phyloP scores from a whole-genome alignment of 2,888 invertebrate species.

The Dryocosmus kuriphilus region DNA sequence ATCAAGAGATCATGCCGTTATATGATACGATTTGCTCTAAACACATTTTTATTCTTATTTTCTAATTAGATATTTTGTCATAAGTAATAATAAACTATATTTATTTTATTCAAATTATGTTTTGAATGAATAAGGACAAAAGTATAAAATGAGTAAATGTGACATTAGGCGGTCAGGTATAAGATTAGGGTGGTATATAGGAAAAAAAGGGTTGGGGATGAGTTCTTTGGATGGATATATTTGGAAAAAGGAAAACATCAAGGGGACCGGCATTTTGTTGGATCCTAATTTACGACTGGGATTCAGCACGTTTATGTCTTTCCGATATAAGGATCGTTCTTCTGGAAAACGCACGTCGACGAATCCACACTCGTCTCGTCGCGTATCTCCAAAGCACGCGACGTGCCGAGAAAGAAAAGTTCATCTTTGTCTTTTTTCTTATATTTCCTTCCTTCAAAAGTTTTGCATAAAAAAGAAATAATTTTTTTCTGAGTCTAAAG shows the following conservation, averaged over 20 bases:
- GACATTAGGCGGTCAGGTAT: conserved; percentile 34
- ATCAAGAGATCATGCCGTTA: no score
- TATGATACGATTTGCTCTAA: no score
- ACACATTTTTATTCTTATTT: no score
- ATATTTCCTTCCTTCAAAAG: conserved; percentile 51
- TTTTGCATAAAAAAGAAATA: background rate
- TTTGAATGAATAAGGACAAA: no score
- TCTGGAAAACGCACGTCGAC: conserved; percentile 60
- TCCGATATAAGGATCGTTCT: conserved; percentile 71
- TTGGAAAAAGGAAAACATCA: conserved; percentile 53
- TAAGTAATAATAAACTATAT: no score
- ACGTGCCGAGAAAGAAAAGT: conserved; percentile 67
- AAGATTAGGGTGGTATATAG: no score
- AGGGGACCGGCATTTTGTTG: conserved; percentile 73
- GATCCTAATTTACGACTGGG: conserved; percentile 77
- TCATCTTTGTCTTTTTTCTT: conserved; percentile 58
- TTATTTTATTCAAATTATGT: background rate
- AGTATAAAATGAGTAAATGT: background rate
- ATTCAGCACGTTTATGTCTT: conserved; percentile 76
- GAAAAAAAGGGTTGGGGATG: background rate
- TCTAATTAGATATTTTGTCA: no score
- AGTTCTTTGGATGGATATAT: conserved; percentile 5
- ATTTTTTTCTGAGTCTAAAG: background rate
- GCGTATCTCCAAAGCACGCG: conserved; percentile 58
- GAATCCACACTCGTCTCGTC: conserved; percentile 61